Base-by-base conservation (phyloP, 2,888 invertebrate species). In the Agrotis segetum region DNA sequence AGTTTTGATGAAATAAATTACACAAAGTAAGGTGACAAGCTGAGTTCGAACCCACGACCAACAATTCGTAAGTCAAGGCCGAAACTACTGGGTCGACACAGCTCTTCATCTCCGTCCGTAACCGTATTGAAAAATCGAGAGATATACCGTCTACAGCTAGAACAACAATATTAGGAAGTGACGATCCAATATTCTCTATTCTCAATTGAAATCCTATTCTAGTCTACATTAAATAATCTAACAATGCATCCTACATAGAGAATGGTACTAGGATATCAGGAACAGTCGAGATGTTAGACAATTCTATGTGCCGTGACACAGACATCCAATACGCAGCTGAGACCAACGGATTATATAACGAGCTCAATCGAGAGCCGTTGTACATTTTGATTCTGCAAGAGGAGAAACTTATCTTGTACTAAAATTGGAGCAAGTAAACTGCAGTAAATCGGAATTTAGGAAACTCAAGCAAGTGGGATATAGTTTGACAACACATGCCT, bases 311-410 rank as follows among this genome's bases (percentile, higher is more conserved):
- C 47, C 19, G 29, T 1, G 29, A 52, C 46, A 17, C 21, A 52
- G 19, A 75, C 16, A 29, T 59, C 24, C 21, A 44, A 52, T 56
- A 9, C 52, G 29, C 76, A 67, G 67, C 68, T 76, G 76, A 2
- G 19, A 0, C 40, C 21, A 44, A 21, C 29, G 16, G 19, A 75
- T 73, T 29, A 53, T 21, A 7, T 49, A 58, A 21, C 24, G 3
- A 21, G 47, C 24, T 34, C 17, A 21, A 1, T n/a, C 6, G n/a
- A 66, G 34, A 3, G 14, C 40, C 14, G 14, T 47, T 46, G 29
- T 7, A 29, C 19, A 46, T 46, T 53, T 34, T 47, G 58, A 21
- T 13, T 46, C 50, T 75, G 40, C 52, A n/a, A 34, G 29, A 13
- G n/a, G 16, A 55, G 13, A 55, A 34, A 55, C 34, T 7, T 34